Conservation (phyloP, 2,888 invertebrate species). For the Lysandra coridon region DNA sequence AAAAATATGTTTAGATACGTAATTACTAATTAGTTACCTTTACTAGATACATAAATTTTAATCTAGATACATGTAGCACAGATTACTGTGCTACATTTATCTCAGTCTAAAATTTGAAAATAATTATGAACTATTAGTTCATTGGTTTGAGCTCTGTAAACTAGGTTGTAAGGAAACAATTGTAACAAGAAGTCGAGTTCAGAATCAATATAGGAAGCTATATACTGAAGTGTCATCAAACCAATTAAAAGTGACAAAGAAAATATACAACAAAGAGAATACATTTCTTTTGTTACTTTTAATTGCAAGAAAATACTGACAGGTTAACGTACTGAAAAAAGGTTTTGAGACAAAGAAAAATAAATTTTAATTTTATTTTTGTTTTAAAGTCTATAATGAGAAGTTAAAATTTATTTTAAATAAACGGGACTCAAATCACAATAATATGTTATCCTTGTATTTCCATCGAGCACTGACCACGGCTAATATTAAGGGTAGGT, state of each 20-base stretch:
- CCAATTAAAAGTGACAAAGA: neutral
- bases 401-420: too few relatives aligned
- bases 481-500: too few relatives aligned
- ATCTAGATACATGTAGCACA: too few relatives aligned
- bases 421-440: too few relatives aligned
- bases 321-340: conserved; percentile 3
- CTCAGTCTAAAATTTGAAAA: too few relatives aligned
- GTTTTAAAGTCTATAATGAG: neutral
- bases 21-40: too few relatives aligned
- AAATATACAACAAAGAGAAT: neutral
- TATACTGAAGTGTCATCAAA: neutral
- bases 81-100: too few relatives aligned
- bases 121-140: neutral
- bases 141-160: neutral
- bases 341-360: neutral
- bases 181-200: neutral
- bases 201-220: neutral
- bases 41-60: too few relatives aligned
- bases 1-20: too few relatives aligned
- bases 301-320: neutral
- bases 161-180: neutral
- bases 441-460: too few relatives aligned
- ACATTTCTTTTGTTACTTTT: neutral
- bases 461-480: too few relatives aligned
- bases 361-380: neutral